These are phyloP conservation scores for Cosmorhoe ocellata DNA, from an alignment of 2,888 invertebrate genomes.

Conservation along the genomic window DNA sequence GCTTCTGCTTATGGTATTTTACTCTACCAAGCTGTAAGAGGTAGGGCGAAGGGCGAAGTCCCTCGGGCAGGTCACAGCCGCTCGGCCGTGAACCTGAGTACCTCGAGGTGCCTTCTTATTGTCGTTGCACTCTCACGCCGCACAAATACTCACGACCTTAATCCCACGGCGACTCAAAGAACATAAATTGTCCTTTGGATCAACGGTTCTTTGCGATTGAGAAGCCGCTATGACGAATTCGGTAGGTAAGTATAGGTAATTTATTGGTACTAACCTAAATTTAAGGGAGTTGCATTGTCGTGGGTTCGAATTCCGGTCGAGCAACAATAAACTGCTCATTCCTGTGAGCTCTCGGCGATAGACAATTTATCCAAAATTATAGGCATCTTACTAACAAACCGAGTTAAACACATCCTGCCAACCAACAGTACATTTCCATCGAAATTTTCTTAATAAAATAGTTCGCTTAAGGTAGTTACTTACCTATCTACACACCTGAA, in stretches of 20 bases:
- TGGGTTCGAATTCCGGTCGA: no score
- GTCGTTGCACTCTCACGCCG: conserved; percentile 12
- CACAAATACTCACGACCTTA: not conserved
- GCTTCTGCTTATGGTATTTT: not conserved
- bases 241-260: no score
- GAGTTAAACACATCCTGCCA: no score
- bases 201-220: not conserved
- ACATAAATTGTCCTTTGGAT: conserved; percentile 11
- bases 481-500: not conserved
- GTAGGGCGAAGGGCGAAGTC: conserved; percentile 39
- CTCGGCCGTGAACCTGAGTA: conserved; percentile 20
- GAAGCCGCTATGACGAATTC: no score
- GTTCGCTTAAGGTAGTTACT: conserved; percentile 4
- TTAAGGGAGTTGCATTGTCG: no score
- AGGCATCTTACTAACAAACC: no score
- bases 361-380: no score
- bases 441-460: conserved; percentile 20
- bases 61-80: conserved; percentile 31
- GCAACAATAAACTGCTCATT: no score
- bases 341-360: no score
- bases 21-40: not conserved
- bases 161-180: not conserved
- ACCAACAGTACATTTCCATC: no score
- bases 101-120: not conserved
- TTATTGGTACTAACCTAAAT: no score